These are phyloP conservation scores for Nothura maculosa DNA, from an alignment of 2,797 vertebrate species.

Conservation along the genomic window DNA sequence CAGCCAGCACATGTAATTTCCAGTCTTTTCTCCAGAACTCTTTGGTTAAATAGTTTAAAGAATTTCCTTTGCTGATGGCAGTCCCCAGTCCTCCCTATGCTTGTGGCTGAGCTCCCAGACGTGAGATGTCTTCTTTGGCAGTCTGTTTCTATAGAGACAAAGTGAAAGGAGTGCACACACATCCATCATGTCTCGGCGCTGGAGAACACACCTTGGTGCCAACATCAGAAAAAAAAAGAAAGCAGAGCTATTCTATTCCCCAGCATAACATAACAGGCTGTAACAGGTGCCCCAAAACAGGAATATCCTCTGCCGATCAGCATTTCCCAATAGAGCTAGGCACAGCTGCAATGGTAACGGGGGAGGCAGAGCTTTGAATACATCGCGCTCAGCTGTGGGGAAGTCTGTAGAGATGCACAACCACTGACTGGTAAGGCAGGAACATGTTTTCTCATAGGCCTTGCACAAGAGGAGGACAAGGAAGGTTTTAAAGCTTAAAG, in stretches of 20 bases:
- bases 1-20: not conserved
- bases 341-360: not conserved
- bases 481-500: not conserved
- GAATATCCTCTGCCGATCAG: not conserved
- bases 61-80: not conserved
- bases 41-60: not conserved
- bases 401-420: not conserved
- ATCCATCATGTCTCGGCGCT: not conserved
- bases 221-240: not conserved
- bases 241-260: not conserved
- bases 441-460: not conserved
- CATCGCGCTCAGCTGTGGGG: not conserved
- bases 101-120: not conserved
- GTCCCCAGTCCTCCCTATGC: not conserved
- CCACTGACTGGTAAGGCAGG: not conserved
- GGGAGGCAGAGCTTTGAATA: not conserved
- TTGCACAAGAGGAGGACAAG: not conserved
- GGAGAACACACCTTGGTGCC: not conserved
- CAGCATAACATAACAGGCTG: not conserved
- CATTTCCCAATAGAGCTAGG: not conserved
- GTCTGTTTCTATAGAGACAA: constrained; percentile 45
- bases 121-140: not conserved
- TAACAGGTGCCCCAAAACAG: not conserved
- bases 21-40: not conserved
- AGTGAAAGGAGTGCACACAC: not conserved